Evolutionary conservation across 1,140 invertebrate species (phyloP).

Genomic region (Drosophila nasuta): DNA sequence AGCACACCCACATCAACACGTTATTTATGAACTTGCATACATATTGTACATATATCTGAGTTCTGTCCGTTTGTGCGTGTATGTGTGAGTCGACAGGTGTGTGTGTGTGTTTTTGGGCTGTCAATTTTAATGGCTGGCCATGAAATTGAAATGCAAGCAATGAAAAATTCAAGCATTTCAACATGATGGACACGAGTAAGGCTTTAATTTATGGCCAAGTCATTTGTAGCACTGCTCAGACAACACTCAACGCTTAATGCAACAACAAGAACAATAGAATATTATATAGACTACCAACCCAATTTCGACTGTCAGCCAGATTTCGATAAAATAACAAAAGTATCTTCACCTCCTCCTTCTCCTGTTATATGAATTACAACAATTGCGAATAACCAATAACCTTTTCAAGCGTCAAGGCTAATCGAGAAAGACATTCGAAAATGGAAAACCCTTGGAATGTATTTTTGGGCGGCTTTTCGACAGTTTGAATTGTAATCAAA

Average conservation of each 20-base stretch:
- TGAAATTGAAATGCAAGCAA: conserved; percentile 79
- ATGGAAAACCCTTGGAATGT: conserved; percentile 44
- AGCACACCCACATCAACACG: conserved; percentile 47
- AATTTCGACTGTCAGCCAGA: neutral
- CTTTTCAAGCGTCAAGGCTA: conserved; percentile 20
- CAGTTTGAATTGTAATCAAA: conserved; percentile 68
- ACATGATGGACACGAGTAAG: conserved; percentile 75
- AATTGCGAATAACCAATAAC: conserved; percentile 3
- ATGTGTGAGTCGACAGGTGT: conserved; percentile 15
- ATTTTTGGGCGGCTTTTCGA: conserved; percentile 26
- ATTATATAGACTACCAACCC: neutral
- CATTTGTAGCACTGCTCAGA: neutral
- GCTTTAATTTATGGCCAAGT: conserved; percentile 70
- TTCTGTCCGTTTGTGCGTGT: conserved; percentile 2
- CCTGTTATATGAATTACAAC: neutral
- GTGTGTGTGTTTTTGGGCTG: conserved; percentile 30
- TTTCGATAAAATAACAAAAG: neutral
- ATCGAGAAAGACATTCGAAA: conserved; percentile 25
- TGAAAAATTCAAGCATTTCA: conserved; percentile 81
- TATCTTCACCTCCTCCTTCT: no score
- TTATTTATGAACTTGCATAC: conserved; percentile 33
- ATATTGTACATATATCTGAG: neutral
- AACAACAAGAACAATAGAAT: conserved; percentile 4
- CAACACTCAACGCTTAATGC: no score
- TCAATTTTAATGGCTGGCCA: conserved; percentile 80